Base-by-base conservation (phyloP, 2,797 vertebrate genomes). In the Novumbra hubbsi region DNA sequence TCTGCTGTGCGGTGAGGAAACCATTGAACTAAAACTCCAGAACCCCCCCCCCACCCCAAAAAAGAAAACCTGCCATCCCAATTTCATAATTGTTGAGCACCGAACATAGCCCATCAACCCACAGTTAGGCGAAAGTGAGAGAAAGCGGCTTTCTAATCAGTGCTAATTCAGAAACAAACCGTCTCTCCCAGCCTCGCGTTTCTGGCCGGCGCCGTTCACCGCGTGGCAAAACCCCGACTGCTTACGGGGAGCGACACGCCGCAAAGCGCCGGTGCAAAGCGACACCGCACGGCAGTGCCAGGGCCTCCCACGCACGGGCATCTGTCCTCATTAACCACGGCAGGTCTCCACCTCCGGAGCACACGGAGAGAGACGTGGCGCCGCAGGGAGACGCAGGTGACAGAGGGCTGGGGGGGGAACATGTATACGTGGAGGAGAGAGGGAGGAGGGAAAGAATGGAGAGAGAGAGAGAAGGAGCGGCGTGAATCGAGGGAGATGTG, bases 141-240 rank as follows among this genome's bases (percentile, higher is more conserved):
- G 78, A 60, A 74, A 76, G 70, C 75, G 77, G 80, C 71, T 65
- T 78, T 80, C 73, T 81, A 80, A 86, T 86, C 85, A 85, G 81
- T 73, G 30, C 81, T 85, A 84, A 83, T 85, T 86, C 85, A 85
- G 84, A 79, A 78, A 83, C 79, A 81, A 86, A 84, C 78, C 75
- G 84, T 77, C 78, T 78, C 66, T 73, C 70, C 76, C 78, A 77
- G 76, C 80, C 76, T 74, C 68, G 75, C 71, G 67, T 50, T 79
- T 75, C 71, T 78, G 79, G 83, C 74, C 63, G 76, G 79, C 76
- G 80, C 72, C 78, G 76, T 82, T 78, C 78, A 73, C 80, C 57
- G 70, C 76, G 75, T 72, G 73, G 81, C 66, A 38, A 73, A 72
- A 74, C 73, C 74, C 78, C 72, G 74, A 67, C 73, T 79, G 75